Evolutionary conservation across 2,113 vertebrate species (phyloP).

Genomic region (Desmodus rotundus): DNA sequence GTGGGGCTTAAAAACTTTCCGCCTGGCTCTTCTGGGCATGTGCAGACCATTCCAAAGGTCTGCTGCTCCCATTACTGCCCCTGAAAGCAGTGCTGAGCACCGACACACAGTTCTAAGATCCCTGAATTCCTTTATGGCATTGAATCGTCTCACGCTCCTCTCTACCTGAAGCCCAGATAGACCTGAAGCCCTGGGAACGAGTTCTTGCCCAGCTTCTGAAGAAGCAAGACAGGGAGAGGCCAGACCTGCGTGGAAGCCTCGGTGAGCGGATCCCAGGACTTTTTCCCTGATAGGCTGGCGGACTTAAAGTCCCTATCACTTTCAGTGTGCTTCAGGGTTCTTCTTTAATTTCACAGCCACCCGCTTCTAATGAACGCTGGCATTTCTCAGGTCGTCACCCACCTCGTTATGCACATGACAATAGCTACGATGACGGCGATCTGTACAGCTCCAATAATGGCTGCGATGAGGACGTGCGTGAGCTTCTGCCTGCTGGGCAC

Average conservation of each 20-base stretch:
- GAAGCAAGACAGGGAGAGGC: not conserved
- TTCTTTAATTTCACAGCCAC: not conserved
- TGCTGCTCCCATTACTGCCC: not conserved
- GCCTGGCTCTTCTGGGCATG: not conserved
- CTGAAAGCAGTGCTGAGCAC: not conserved
- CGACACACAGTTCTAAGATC: not conserved
- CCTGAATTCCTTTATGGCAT: not conserved
- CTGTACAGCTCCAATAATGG: slow-evolving; percentile 96
- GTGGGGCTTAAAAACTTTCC: not conserved
- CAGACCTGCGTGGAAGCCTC: not conserved
- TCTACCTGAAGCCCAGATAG: not conserved
- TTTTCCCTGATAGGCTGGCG: not conserved
- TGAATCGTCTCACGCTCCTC: not conserved
- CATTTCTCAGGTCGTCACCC: slow-evolving; percentile 53
- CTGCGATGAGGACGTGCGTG: slow-evolving; percentile 96
- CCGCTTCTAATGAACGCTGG: not conserved
- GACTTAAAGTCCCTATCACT: not conserved
- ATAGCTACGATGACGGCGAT: slow-evolving; percentile 97
- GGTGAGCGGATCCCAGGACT: not conserved
- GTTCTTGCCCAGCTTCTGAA: not conserved
- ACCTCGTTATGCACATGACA: slow-evolving; percentile 98
- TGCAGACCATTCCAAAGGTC: not conserved
- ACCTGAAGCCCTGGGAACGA: not conserved
- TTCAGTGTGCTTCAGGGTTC: not conserved
- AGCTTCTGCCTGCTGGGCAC: slow-evolving; percentile 97